Evolutionary conservation across 2,797 vertebrate species (phyloP).

Genomic region (Erithacus rubecula): DNA sequence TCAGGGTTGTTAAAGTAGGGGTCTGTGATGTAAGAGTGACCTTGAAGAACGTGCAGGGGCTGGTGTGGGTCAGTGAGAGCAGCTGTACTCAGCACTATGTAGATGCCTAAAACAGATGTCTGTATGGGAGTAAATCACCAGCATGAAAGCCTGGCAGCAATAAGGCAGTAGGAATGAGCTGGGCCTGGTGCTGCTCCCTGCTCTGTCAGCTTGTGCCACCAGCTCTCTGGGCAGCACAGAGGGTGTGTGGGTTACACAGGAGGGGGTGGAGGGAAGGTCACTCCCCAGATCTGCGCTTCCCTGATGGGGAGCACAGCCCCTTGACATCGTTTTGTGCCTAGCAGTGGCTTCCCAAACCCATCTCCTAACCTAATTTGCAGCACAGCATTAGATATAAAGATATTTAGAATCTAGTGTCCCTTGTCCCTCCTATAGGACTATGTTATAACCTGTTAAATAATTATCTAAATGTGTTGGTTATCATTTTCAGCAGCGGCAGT

Average conservation of each 20-base stretch:
- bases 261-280: accelerated
- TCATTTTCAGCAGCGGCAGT: not conserved
- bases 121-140: not conserved
- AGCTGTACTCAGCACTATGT: not conserved
- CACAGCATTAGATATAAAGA: not conserved
- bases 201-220: not conserved
- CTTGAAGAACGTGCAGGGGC: not conserved
- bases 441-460: not conserved
- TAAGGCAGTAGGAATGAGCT: not conserved
- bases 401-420: not conserved
- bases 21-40: not conserved
- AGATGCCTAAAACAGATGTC: not conserved
- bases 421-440: accelerated
- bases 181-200: not conserved
- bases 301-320: not conserved
- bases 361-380: not conserved
- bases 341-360: not conserved
- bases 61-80: not conserved
- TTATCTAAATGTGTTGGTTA: not conserved
- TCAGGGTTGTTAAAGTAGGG: not conserved
- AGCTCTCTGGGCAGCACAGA: accelerated
- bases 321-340: not conserved
- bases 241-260: accelerated
- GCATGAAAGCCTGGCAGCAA: not conserved
- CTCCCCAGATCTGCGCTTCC: not conserved